Conservation (phyloP, 2,888 invertebrate genomes). For the Phengaris arion region DNA sequence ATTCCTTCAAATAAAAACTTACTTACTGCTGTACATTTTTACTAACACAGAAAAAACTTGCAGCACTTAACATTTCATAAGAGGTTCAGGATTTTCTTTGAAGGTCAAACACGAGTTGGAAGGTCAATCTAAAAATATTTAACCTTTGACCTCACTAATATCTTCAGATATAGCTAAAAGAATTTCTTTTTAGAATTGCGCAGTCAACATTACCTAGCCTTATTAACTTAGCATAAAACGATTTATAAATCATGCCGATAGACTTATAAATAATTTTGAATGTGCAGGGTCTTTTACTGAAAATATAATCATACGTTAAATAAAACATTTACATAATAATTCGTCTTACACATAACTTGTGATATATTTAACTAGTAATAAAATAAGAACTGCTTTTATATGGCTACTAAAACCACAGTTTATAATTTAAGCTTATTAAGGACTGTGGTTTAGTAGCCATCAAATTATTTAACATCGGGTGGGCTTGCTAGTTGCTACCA, state of each 20-base stretch:
- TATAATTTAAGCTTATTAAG: too few species aligned
- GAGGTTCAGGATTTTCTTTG: not conserved
- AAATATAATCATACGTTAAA: not conserved
- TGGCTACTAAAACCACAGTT: too few species aligned
- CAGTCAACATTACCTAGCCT: too few species aligned
- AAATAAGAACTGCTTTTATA: not conserved
- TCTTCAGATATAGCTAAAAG: not conserved
- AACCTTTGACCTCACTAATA: not conserved
- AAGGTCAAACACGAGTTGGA: not conserved
- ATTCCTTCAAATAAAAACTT: too few species aligned
- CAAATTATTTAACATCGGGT: too few species aligned
- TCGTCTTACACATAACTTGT: not conserved
- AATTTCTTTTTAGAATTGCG: too few species aligned
- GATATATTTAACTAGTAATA: not conserved
- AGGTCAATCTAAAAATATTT: not conserved
- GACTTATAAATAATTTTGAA: not conserved
- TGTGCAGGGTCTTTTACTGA: not conserved
- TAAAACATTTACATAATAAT: constrained; percentile 22
- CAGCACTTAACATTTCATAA: not conserved
- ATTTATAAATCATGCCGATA: too few species aligned
- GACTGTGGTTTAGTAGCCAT: too few species aligned
- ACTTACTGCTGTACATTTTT: too few species aligned
- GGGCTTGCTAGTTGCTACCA: too few species aligned
- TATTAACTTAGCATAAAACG: too few species aligned
- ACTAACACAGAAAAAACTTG: not conserved